Evolutionary conservation across 2,113 vertebrate species (phyloP), one percentile per base, ranked within the genome.

Genomic region (Osmerus mordax): DNA sequence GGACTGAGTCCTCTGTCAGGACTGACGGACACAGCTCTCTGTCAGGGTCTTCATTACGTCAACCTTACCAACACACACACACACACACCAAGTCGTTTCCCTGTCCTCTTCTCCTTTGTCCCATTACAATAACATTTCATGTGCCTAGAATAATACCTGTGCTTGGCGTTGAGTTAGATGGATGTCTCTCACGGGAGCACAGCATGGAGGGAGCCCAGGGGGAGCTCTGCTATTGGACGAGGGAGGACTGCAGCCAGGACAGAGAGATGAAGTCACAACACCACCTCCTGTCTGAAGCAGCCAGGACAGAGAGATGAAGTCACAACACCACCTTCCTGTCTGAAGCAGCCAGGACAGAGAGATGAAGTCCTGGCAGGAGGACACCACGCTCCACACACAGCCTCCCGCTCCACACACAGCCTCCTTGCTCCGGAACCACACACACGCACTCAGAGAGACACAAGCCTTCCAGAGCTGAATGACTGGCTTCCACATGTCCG

Each of bases 31-130:
- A 76, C 61, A 61, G 28, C 61, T 66, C 75, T 81, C 82, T 74
- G 78, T 81, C 77, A 52, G 2, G 76, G 70, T 69, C 62, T 77
- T 66, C 21, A 75, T 70, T 76, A 81, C 25, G n/a, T 80, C 79
- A 76, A 56, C 52, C 21, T 23, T 75, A 29, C 32, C 61, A 41
- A 69, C 25, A 29, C 61, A 32, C 21, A 28, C 2, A 64, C 6
- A 63, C 61, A 32, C 29, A 63, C 29, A 36, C 28, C 4, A 28
- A 15, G 13, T 32, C 2, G 5, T 32, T 63, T 32, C 54, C 54
- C 5, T 55, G 61, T 29, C 32, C 32, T 32, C 25, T 47, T 25
- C 51, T 59, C 13, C 36, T 52, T 21, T 29, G 14, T 63, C 8
- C 18, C 78, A 72, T 41, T 65, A 25, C 62, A 72, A 56, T 23